phyloP scores from a whole-genome alignment of 1,140 invertebrate species.

The Drosophila takahashii region DNA sequence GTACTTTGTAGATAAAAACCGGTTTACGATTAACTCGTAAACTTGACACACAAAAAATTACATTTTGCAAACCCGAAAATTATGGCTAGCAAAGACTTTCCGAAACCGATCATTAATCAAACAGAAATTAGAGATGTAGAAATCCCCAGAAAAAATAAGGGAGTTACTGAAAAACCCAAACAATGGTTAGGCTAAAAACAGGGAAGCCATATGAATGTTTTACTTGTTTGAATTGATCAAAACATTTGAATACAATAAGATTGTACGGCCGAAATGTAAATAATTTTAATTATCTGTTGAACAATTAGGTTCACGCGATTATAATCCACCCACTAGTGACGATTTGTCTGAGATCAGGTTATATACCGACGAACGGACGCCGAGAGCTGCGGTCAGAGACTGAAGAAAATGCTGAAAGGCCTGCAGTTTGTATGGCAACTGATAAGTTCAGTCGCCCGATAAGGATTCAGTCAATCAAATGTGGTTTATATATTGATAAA shows the following conservation, averaged over 20 bases:
- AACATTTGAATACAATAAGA: conserved; percentile 47
- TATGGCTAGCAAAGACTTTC: conserved; percentile 17
- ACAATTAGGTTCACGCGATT: conserved; percentile 22
- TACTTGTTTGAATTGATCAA: conserved; percentile 5
- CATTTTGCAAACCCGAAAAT: conserved; percentile 19
- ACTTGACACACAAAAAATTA: conserved; percentile 63
- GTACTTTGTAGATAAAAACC: conserved; percentile 16
- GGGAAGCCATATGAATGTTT: conserved; percentile 31
- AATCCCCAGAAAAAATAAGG: conserved; percentile 4
- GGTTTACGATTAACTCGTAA: conserved; percentile 19
- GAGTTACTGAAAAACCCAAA: conserved; percentile 4
- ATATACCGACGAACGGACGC: conserved; percentile 8
- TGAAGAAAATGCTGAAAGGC: conserved; percentile 19
- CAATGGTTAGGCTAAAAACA: neutral
- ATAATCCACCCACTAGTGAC: conserved; percentile 16
- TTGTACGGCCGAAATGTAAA: neutral
- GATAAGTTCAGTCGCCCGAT: conserved; percentile 37
- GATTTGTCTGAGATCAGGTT: conserved; percentile 8
- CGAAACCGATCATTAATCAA: conserved; percentile 35
- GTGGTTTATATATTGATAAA: conserved; percentile 20
- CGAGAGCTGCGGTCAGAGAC: conserved; percentile 22
- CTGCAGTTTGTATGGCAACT: conserved; percentile 37
- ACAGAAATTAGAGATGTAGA: conserved; percentile 7
- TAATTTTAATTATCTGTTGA: conserved; percentile 7
- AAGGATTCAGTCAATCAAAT: conserved; percentile 29